Evolutionary conservation across 2,797 vertebrate genomes (phyloP).

Genomic region (Arnoldichthys spilopterus): DNA sequence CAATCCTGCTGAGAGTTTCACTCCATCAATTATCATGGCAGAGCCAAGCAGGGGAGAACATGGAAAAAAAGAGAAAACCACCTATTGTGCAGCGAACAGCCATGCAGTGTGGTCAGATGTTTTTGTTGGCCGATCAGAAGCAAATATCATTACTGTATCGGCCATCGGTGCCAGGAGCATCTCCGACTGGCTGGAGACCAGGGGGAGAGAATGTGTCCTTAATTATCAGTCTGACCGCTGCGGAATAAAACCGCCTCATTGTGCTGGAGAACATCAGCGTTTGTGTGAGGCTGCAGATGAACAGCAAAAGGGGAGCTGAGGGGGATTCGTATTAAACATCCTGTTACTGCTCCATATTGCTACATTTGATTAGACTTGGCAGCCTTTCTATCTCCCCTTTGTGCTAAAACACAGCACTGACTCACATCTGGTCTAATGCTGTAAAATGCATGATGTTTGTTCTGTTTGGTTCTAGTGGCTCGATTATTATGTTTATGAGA

Average conservation of each 20-base stretch:
- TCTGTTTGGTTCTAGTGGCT: too few relatives aligned
- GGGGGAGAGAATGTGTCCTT: constrained; percentile 39
- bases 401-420: background rate
- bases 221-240: constrained; percentile 34
- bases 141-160: constrained; percentile 39
- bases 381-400: background rate
- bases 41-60: constrained; percentile 25
- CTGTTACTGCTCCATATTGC: constrained; percentile 11
- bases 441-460: background rate
- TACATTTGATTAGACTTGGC: constrained; percentile 13
- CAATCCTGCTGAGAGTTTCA: constrained; percentile 26
- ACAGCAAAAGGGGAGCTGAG: background rate
- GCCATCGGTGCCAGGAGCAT: constrained; percentile 50
- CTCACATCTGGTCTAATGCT: background rate
- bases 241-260: constrained; percentile 5
- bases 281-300: constrained; percentile 22
- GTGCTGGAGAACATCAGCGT: constrained; percentile 10
- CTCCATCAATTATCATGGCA: constrained; percentile 43
- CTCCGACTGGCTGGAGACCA: constrained; percentile 42
- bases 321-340: constrained; percentile 4
- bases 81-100: constrained; percentile 43
- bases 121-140: constrained; percentile 45
- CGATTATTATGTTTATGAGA: background rate
- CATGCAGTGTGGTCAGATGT: constrained; percentile 39
- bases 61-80: constrained; percentile 2